These are phyloP conservation scores for Gastrophysa polygoni DNA, from an alignment of 2,888 invertebrate genomes.

Conservation along the genomic window DNA sequence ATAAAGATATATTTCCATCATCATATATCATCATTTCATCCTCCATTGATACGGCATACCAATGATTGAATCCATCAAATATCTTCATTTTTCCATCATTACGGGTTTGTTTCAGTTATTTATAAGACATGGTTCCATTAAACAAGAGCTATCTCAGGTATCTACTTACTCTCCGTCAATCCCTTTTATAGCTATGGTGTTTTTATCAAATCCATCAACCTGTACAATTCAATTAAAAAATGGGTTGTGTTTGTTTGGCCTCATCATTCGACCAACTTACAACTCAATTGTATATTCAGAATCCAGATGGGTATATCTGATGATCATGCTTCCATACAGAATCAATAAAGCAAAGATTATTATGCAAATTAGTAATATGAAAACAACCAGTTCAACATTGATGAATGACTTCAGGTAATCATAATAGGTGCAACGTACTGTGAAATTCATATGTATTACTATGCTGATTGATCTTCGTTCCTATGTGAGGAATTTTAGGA, in stretches of 20 bases:
- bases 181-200: too few relatives aligned
- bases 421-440: not conserved
- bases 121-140: too few relatives aligned
- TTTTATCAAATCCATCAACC: too few relatives aligned
- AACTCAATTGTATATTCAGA: not conserved
- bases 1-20: too few relatives aligned
- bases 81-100: too few relatives aligned
- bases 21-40: too few relatives aligned
- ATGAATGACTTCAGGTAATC: slow-evolving; percentile 5
- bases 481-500: not conserved
- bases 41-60: too few relatives aligned
- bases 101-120: too few relatives aligned
- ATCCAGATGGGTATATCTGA: not conserved
- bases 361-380: slow-evolving; percentile 13
- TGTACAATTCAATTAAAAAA: not conserved
- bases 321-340: slow-evolving; percentile 5
- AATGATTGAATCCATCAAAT: too few relatives aligned
- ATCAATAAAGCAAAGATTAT: slow-evolving; percentile 6
- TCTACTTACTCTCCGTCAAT: too few relatives aligned
- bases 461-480: not conserved
- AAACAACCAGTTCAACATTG: slow-evolving; percentile 3
- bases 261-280: not conserved
- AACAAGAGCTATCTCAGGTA: too few relatives aligned
- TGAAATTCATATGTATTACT: slow-evolving; percentile 4
- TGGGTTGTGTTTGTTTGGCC: not conserved